phyloP scores from a whole-genome alignment of 2,113 vertebrate species.

The Setophaga coronata region DNA sequence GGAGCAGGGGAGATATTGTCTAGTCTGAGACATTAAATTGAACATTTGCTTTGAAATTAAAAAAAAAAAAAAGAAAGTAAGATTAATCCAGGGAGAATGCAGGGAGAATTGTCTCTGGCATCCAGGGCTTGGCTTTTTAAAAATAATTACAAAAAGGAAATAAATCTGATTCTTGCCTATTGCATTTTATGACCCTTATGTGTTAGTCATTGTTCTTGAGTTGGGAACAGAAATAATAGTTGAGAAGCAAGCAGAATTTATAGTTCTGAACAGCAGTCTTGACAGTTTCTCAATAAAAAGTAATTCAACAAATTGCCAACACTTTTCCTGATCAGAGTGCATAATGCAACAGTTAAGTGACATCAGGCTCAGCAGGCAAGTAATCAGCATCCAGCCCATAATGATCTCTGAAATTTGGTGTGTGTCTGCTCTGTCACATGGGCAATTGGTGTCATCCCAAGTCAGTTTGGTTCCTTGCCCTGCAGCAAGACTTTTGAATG shows the following conservation, averaged over 20 bases:
- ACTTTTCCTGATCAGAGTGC: slow-evolving; percentile 10
- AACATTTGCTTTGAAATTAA: neutral
- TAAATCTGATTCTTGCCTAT: neutral
- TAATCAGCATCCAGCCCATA: neutral
- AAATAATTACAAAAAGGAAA: neutral
- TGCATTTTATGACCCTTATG: neutral
- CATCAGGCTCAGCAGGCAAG: neutral
- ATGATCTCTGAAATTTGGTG: neutral
- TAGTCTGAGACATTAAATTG: neutral
- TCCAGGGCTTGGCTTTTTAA: neutral
- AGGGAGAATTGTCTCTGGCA: neutral
- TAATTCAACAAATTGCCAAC: slow-evolving; percentile 21
- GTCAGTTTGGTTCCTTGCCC: neutral
- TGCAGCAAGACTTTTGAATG: neutral
- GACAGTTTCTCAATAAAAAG: slow-evolving; percentile 38
- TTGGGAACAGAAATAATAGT: neutral
- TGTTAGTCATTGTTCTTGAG: neutral
- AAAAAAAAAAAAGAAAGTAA: neutral
- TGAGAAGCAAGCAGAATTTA: slow-evolving; percentile 20
- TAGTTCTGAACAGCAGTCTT: neutral
- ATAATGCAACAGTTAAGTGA: neutral
- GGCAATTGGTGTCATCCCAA: neutral
- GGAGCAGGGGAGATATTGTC: neutral
- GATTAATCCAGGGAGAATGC: neutral
- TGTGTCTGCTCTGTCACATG: neutral